Base-by-base conservation (phyloP, 2,797 vertebrate species). In the Spatula clypeata region DNA sequence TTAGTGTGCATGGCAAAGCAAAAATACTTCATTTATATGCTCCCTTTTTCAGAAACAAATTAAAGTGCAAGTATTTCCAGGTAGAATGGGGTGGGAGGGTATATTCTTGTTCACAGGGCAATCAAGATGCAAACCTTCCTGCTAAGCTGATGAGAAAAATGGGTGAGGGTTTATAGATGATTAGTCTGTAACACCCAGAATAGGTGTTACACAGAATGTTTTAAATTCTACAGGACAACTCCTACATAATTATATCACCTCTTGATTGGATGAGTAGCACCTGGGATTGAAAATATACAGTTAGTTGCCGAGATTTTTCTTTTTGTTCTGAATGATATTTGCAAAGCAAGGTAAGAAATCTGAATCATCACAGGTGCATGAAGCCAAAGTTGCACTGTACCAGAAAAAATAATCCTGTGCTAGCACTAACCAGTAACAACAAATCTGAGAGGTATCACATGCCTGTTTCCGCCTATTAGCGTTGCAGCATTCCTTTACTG, bases 401-500 rank as follows among this genome's bases (percentile, higher is more conserved):
- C 29, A 70, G 73, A 74, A 49, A 53, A n/a, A 34, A 61, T 74
- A 88, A 77, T 80, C 34, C 45, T 81, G 38, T 34, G 11, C 51
- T 20, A 73, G n/a, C 45, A 36, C 51, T 42, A 29, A 79, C 54
- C 53, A 90, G 90, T 86, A 95, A 13, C 57, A 90, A 75, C 49
- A 93, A 60, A 75, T 80, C 32, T 54, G 69, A 90, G 76, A 55
- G 67, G 6, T 2, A 80, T 42, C 51, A 38, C 51, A 9, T 1
- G 31, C 79, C 54, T 90, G 61, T 86, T 96, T 86, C 76, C 24
- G 0, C 40, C 62, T 70, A 32, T 60, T 73, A 90, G 54, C 42
- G 34, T 74, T 95, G 88, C 91, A 75, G 86, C 86, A 64, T 79
- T 91, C 89, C 65, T 88, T 69, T 70, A 73, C 45, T 18, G 42